Evolutionary conservation across 2,797 vertebrate genomes (phyloP).

Genomic region (Acipenser oxyrinchus): DNA sequence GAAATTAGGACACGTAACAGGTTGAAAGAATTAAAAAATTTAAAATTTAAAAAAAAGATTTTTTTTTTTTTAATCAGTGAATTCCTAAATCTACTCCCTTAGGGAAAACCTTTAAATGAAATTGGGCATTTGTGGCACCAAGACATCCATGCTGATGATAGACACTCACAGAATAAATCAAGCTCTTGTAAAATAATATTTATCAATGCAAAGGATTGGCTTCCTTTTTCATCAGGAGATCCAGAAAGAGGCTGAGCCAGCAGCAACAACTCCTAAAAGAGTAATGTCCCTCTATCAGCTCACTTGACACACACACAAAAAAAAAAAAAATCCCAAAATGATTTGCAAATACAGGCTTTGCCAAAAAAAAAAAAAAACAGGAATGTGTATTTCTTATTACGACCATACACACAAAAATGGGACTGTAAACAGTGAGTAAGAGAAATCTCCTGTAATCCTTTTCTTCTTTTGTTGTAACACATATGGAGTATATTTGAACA

Average conservation of each 20-base stretch:
- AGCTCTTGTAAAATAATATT: conserved; percentile 32
- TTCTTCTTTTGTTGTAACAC: too few species aligned
- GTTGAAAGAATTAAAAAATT: conserved; percentile 21
- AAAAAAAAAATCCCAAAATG: too few species aligned
- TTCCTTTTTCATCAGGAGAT: conserved; percentile 23
- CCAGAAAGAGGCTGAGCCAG: conserved; percentile 28
- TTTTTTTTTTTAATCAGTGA: conserved; percentile 4
- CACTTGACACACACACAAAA: conserved; percentile 19
- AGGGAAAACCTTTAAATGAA: conserved; percentile 25
- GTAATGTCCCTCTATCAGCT: conserved; percentile 20
- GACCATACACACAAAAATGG: too few species aligned
- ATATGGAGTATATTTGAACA: too few species aligned
- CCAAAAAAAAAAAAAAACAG: too few species aligned
- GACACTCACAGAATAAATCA: conserved; percentile 21
- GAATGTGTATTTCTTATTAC: too few species aligned
- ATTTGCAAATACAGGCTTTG: too few species aligned
- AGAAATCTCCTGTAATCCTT: too few species aligned
- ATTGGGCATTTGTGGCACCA: conserved; percentile 9
- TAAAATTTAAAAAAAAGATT: too few species aligned
- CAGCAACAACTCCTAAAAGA: conserved; percentile 22
- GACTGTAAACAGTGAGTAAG: too few species aligned
- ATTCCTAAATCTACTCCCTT: neutral
- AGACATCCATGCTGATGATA: conserved; percentile 19
- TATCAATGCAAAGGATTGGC: conserved; percentile 29
- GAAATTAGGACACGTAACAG: neutral